phyloP scores from a whole-genome alignment of 1,140 invertebrate genomes.

The Drosophila repleta region DNA sequence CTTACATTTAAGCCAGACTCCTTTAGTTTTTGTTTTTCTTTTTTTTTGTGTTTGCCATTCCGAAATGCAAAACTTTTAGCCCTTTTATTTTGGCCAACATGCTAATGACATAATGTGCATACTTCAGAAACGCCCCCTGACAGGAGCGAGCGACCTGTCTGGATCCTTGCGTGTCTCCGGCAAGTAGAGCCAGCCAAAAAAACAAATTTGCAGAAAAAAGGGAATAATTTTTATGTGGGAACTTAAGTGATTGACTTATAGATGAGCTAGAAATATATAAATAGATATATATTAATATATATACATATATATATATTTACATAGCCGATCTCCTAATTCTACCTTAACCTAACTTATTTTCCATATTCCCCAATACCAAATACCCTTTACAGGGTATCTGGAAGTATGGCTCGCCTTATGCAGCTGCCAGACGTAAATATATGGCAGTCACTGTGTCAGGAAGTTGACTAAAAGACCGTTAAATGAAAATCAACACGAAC shows the following conservation, averaged over 20 bases:
- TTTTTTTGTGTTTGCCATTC: slow-evolving; percentile 27
- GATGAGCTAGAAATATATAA: background rate
- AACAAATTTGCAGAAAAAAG: slow-evolving; percentile 24
- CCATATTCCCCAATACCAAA: no score
- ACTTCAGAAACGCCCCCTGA: slow-evolving; percentile 64
- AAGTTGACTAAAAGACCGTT: slow-evolving; percentile 83
- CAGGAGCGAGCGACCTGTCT: slow-evolving; percentile 42
- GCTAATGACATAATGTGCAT: slow-evolving; percentile 82
- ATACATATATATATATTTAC: background rate
- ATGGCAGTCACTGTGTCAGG: slow-evolving; percentile 80
- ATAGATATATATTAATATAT: background rate
- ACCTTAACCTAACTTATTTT: background rate
- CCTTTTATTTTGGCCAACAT: slow-evolving; percentile 75
- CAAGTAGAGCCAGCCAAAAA: slow-evolving; percentile 34
- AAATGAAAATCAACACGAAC: slow-evolving; percentile 81
- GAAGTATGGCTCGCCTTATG: slow-evolving; percentile 17
- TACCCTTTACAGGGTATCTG: slow-evolving; percentile 22
- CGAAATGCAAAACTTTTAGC: slow-evolving; percentile 50
- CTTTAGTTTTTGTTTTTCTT: slow-evolving; percentile 21
- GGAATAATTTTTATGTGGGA: slow-evolving; percentile 11
- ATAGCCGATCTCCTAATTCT: background rate
- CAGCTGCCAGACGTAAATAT: slow-evolving; percentile 65
- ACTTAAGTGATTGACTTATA: background rate
- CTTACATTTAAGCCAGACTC: slow-evolving; percentile 3
- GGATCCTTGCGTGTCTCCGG: slow-evolving; percentile 63